A percentile compares a stretch with the other conserved stretches of the same genome.
phyloP scores from a whole-genome alignment of 2,797 vertebrate genomes.

The Carapus acus region DNA sequence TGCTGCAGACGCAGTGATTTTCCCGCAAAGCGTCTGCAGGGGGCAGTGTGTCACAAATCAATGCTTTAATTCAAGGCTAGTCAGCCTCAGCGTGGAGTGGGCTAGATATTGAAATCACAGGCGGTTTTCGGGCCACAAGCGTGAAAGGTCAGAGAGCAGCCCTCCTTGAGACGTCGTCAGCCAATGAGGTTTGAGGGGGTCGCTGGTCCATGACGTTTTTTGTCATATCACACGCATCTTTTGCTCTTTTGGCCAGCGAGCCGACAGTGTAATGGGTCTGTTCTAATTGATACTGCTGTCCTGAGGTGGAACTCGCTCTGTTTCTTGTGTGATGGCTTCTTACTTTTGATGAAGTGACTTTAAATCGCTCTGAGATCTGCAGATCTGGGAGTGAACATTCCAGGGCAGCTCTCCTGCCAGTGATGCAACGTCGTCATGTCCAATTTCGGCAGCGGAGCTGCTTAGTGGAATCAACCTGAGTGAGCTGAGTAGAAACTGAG shows the following conservation, averaged over 20 bases:
- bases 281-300: constrained; percentile 25
- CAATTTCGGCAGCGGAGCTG: constrained; percentile 34
- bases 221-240: no score
- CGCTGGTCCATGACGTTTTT: no score
- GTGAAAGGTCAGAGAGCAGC: no score
- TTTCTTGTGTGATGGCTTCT: constrained; percentile 50
- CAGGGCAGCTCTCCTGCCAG: constrained; percentile 27
- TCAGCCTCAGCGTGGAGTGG: no score
- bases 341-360: constrained; percentile 55
- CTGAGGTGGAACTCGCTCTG: constrained; percentile 44
- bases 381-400: constrained; percentile 36
- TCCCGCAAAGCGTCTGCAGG: constrained; percentile 42
- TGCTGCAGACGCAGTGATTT: constrained; percentile 1
- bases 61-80: neutral
- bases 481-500: constrained; percentile 42
- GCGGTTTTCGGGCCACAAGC: no score
- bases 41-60: constrained; percentile 53
- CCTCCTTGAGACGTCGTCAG: no score
- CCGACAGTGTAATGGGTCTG: no score
- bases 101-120: no score
- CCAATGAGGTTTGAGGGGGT: no score
- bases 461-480: constrained; percentile 39
- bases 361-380: constrained; percentile 47
- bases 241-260: no score
- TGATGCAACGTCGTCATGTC: constrained; percentile 14